Conservation (phyloP, 2,888 invertebrate species). For the Tinea pellionella region DNA sequence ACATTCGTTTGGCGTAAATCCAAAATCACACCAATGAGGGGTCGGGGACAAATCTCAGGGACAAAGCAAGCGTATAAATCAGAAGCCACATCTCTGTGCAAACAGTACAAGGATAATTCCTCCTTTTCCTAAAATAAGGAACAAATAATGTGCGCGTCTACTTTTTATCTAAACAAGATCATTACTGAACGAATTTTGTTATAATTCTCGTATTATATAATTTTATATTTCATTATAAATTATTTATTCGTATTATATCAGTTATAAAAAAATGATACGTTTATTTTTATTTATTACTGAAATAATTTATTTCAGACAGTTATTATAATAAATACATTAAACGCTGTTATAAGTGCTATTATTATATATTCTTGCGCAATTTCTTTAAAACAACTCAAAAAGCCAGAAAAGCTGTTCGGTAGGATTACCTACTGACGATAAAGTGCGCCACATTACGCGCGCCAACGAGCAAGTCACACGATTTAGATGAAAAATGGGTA, state of each 20-base stretch:
- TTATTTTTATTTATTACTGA: too few relatives aligned
- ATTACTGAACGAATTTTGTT: neutral
- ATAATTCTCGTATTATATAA: neutral
- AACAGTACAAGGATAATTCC: conserved; percentile 11
- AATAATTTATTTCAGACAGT: too few relatives aligned
- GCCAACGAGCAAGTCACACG: conserved; percentile 40
- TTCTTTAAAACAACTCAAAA: conserved; percentile 17
- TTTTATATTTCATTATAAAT: too few relatives aligned
- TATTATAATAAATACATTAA: too few relatives aligned
- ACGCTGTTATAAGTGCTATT: too few relatives aligned
- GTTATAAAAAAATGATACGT: too few relatives aligned
- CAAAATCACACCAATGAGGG: conserved; percentile 27
- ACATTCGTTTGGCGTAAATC: conserved; percentile 24
- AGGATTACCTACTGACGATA: conserved; percentile 43
- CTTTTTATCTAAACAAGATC: neutral
- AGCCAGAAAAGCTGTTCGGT: conserved; percentile 27
- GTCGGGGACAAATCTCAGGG: conserved; percentile 12
- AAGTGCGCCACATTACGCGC: conserved; percentile 46
- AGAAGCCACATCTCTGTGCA: conserved; percentile 12
- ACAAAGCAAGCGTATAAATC: conserved; percentile 16
- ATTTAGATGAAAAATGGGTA: conserved; percentile 49
- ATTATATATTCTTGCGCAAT: neutral
- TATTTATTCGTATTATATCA: too few relatives aligned
- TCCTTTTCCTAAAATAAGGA: conserved; percentile 7
- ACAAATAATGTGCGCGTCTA: conserved; percentile 7